Evolutionary conservation across 1,140 invertebrate genomes (phyloP), one percentile per base, ranked within the genome.

Genomic region (Steinernema feltiae): DNA sequence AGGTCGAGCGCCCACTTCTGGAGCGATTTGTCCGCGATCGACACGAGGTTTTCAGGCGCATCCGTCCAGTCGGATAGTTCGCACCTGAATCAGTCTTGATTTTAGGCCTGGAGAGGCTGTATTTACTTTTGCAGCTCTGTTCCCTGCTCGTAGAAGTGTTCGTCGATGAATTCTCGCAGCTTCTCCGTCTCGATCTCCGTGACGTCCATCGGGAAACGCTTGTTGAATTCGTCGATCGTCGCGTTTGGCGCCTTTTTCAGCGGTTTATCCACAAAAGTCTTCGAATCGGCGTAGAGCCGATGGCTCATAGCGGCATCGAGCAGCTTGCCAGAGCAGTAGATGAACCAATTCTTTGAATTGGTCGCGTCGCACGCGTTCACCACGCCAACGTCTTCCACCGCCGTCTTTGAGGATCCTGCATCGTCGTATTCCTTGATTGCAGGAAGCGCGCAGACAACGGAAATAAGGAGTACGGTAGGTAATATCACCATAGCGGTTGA

Each of bases 201-300:
- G 7, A 69, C 69, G 1, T 35, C 3, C 29, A 30, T 53, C 24
- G 78, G 79, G 30, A 80, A 80, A n/a, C 71, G 35, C 18, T 70
- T n/a, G 1, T 80, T 46, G 32, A 80, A 80, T 18, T 71, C 78
- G 1, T 31, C 79, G 41, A 80, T 35, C 27, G 78, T 78, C 0
- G 29, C 18, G 79, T 80, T 17, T 32, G 71, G 32, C 69, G 71
- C 53, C 12, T 29, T 48, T 32, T 70, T 72, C 84, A 93, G 89
- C 82, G 91, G 92, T 89, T 93, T 91, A 84, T 94, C 93, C 18
- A 94, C 93, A 85, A 94, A 94, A 0, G 92, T 92, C 87, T 94
- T 94, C 1, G 92, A 93, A 82, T 95, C 93, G 1, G 87, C 87
- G 86, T 90, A 93, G 24, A 94, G 89, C 29, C 88, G 86, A 0